phyloP scores from a whole-genome alignment of 1,140 invertebrate species.

The Magallana angulata region DNA sequence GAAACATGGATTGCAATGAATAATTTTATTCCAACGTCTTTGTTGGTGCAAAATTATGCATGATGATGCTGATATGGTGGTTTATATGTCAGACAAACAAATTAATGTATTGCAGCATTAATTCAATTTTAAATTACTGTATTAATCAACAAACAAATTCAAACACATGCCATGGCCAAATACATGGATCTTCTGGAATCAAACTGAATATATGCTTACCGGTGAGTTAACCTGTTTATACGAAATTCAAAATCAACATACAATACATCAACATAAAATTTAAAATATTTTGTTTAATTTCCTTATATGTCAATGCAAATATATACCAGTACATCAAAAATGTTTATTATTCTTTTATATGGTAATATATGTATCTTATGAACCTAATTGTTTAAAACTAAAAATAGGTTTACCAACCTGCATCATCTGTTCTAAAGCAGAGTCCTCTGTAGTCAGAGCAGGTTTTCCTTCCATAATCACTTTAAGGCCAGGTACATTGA shows the following conservation, averaged over 20 bases:
- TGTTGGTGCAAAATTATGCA: too few relatives aligned
- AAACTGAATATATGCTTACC: neutral
- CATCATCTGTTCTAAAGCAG: constrained; percentile 54
- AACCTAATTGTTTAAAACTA: too few relatives aligned
- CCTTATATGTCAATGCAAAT: too few relatives aligned
- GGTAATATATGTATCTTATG: too few relatives aligned
- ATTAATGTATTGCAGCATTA: neutral
- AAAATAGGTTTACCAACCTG: constrained; percentile 33
- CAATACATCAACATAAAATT: neutral
- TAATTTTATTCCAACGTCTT: too few relatives aligned
- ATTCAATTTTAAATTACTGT: neutral
- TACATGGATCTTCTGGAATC: neutral
- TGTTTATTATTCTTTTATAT: too few relatives aligned
- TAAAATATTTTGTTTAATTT: too few relatives aligned
- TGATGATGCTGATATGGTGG: too few relatives aligned
- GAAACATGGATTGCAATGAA: too few relatives aligned
- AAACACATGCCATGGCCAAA: neutral
- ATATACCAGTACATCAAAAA: too few relatives aligned
- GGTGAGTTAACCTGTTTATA: constrained; percentile 4
- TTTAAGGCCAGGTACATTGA: constrained; percentile 61
- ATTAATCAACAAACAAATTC: constrained; percentile 16
- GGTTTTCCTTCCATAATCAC: constrained; percentile 68
- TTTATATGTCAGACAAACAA: too few relatives aligned
- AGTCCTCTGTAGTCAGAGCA: constrained; percentile 51
- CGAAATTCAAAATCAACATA: neutral